Evolutionary conservation across 2,113 vertebrate species (phyloP).

Genomic region (Periophthalmus modestus): DNA sequence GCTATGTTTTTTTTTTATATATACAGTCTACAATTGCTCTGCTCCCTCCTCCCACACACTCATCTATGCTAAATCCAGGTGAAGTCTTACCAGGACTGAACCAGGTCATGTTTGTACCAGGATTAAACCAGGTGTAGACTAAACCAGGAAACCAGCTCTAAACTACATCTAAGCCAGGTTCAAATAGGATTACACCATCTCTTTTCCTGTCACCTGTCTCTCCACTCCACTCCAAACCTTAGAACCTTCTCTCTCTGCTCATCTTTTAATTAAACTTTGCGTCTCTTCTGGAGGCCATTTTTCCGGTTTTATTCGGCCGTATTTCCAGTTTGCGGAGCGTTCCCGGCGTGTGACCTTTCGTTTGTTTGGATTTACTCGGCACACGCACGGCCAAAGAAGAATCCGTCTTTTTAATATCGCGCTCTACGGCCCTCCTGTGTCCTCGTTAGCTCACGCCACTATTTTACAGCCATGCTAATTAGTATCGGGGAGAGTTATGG

Average conservation of each 20-base stretch:
- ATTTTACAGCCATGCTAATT: slow-evolving; percentile 6
- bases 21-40: too few species aligned
- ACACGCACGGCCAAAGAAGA: background rate
- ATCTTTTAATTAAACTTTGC: background rate
- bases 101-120: too few species aligned
- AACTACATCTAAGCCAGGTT: too few species aligned
- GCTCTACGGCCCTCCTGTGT: background rate
- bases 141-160: too few species aligned
- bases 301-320: background rate
- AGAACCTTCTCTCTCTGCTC: background rate
- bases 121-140: too few species aligned
- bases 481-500: slow-evolving; percentile 6
- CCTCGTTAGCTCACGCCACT: background rate
- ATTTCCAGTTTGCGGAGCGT: background rate
- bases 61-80: too few species aligned
- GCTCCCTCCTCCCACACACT: too few species aligned
- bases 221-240: background rate
- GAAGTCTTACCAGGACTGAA: too few species aligned
- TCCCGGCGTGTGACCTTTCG: background rate
- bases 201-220: background rate
- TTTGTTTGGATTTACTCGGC: slow-evolving; percentile 7
- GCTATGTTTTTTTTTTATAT: too few species aligned
- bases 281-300: background rate
- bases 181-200: background rate
- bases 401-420: background rate